phyloP scores from a whole-genome alignment of 2,113 vertebrate species.

The Pteropus alecto region DNA sequence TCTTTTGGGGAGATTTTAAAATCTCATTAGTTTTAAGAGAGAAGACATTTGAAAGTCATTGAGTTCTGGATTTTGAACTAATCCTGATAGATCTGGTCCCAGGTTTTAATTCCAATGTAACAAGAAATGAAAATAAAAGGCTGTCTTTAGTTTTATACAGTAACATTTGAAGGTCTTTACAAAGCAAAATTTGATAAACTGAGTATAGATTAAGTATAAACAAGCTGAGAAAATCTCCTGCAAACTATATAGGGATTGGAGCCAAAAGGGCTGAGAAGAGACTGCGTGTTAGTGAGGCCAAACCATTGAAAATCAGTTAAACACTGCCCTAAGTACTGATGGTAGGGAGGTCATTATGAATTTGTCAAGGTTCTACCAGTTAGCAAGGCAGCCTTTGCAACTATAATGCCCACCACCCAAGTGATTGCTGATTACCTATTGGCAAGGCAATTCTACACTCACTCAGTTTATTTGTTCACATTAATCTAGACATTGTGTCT shows the following conservation, averaged over 20 bases:
- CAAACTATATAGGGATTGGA: neutral
- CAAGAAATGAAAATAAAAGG: constrained; percentile 49
- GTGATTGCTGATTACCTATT: neutral
- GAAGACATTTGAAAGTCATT: constrained; percentile 8
- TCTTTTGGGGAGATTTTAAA: neutral
- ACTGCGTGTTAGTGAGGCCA: neutral
- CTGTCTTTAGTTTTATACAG: neutral
- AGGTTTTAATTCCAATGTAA: constrained; percentile 31
- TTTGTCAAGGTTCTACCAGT: neutral
- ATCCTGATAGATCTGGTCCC: constrained; percentile 19
- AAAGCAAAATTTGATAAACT: constrained; percentile 31
- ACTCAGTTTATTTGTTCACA: constrained; percentile 58
- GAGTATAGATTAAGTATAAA: constrained; percentile 24
- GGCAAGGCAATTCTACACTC: constrained; percentile 32
- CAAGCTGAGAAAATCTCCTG: neutral
- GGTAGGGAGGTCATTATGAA: neutral
- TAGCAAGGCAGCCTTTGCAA: neutral
- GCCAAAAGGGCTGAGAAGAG: neutral
- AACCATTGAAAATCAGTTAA: neutral
- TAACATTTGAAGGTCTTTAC: neutral
- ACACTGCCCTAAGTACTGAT: neutral
- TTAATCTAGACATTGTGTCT: constrained; percentile 57
- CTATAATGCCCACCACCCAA: neutral
- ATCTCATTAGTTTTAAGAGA: constrained; percentile 6
- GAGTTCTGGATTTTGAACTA: constrained; percentile 42